phyloP scores from a whole-genome alignment of 2,113 vertebrate genomes.

The Prochilodus magdalenae region DNA sequence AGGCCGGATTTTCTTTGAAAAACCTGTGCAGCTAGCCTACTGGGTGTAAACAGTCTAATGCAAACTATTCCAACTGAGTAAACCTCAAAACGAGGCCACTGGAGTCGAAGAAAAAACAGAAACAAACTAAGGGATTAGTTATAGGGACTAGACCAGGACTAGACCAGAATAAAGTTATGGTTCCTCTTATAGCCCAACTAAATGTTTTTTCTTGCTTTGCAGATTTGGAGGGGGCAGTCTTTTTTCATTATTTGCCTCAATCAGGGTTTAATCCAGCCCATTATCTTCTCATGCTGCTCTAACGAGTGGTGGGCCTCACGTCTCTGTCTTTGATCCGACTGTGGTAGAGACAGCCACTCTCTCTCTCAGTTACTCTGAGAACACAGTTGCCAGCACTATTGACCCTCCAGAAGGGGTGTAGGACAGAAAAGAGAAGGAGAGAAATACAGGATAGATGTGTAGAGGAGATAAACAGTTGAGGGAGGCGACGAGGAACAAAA shows the following conservation, averaged over 20 bases:
- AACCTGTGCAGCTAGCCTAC: not conserved
- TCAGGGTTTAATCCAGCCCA: constrained; percentile 68
- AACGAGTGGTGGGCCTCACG: constrained; percentile 66
- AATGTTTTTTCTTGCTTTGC: constrained; percentile 24
- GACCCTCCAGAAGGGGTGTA: not conserved
- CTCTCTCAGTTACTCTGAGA: constrained; percentile 17
- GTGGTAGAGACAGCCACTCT: constrained; percentile 43
- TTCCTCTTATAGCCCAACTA: constrained; percentile 28
- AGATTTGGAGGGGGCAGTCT: not conserved
- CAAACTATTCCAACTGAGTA: constrained; percentile 30
- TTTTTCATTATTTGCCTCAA: constrained; percentile 58
- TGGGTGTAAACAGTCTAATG: not conserved
- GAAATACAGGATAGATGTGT: constrained; percentile 1
- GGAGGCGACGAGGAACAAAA: too few species aligned
- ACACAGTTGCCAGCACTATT: not conserved
- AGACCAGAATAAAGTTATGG: not conserved
- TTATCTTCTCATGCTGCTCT: constrained; percentile 67
- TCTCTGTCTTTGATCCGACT: constrained; percentile 68
- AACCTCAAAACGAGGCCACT: constrained; percentile 4
- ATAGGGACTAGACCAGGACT: not conserved
- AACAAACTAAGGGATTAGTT: not conserved
- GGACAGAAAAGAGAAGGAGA: not conserved
- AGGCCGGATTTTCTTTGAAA: constrained; percentile 26
- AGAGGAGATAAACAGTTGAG: constrained; percentile 13
- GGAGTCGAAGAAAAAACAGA: not conserved